Evolutionary conservation across 2,797 vertebrate species (phyloP), one percentile per base, ranked within the genome.

Genomic region (Falco concolor): DNA sequence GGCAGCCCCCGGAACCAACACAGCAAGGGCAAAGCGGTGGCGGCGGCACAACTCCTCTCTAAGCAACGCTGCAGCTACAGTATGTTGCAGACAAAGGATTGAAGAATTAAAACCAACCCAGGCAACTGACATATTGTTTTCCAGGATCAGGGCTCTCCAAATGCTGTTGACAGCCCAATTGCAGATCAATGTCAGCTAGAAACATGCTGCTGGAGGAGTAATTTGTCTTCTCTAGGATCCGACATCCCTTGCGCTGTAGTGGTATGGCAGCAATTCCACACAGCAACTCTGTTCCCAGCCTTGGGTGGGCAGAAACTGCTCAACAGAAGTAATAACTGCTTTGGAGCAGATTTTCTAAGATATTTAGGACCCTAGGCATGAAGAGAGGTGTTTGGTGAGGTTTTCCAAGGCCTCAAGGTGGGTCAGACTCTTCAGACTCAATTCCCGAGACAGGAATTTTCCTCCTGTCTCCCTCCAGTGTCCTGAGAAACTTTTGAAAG

Each of bases 71-170:
- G 95, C 84, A 79, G 59, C 32, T 44, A 68, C 79, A 78, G 83
- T 56, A 64, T 45, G 69, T 38, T 77, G 45, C 87, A 86, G 72
- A 75, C 36, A 89, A 95, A 97, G 68, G 73, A 84, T 36, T 76
- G 34, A 92, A 96, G 96, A 97, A 94, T 93, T 79, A 89, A 95
- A 96, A 93, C 47, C 73, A 75, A 60, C 3, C 25, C 80, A 72
- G 90, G 78, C 77, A 86, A 90, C 53, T 95, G 84, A 74, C 81
- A 81, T 44, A 44, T 76, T 92, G 83, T 96, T 94, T 93, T 95
- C 87, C 95, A 90, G 93, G 88, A 96, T 91, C 78, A 85, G 90
- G 61, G 56, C 68, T 95, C 94, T 93, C 63, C 84, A 90, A 87
- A 80, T 86, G 84, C 96, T 95, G 68, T 44, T 92, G 94, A 94